phyloP scores from a whole-genome alignment of 2,113 vertebrate genomes.

The Scatophagus argus region DNA sequence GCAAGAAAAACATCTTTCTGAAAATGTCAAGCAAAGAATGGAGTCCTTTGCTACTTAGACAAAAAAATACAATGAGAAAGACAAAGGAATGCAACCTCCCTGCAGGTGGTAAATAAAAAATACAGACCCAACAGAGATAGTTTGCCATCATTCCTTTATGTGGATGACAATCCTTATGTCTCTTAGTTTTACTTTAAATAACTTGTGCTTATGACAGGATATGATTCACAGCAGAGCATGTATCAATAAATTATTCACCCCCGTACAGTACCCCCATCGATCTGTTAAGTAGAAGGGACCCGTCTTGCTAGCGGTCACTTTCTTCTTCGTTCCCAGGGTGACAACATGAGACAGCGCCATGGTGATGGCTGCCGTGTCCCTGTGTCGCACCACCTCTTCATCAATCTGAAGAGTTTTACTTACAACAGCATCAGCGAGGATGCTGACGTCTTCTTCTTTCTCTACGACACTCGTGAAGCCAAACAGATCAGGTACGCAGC shows the following conservation, averaged over 20 bases:
- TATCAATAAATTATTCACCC: constrained; percentile 25
- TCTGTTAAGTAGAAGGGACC: constrained; percentile 23
- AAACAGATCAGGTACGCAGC: constrained; percentile 93
- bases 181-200: constrained; percentile 11
- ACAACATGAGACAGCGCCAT: constrained; percentile 90
- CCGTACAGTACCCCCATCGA: neutral
- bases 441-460: constrained; percentile 93
- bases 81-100: neutral
- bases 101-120: neutral
- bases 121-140: neutral
- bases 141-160: constrained; percentile 6
- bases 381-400: constrained; percentile 95
- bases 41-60: neutral
- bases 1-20: neutral
- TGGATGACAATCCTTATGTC: neutral
- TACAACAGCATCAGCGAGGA: constrained; percentile 98
- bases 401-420: constrained; percentile 97
- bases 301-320: constrained; percentile 42
- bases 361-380: constrained; percentile 92
- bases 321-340: constrained; percentile 83
- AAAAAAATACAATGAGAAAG: neutral
- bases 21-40: neutral
- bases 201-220: constrained; percentile 13
- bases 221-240: constrained; percentile 7
- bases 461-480: constrained; percentile 94